Conservation (phyloP, 2,113 vertebrate genomes). For the Psettodes erumei region DNA sequence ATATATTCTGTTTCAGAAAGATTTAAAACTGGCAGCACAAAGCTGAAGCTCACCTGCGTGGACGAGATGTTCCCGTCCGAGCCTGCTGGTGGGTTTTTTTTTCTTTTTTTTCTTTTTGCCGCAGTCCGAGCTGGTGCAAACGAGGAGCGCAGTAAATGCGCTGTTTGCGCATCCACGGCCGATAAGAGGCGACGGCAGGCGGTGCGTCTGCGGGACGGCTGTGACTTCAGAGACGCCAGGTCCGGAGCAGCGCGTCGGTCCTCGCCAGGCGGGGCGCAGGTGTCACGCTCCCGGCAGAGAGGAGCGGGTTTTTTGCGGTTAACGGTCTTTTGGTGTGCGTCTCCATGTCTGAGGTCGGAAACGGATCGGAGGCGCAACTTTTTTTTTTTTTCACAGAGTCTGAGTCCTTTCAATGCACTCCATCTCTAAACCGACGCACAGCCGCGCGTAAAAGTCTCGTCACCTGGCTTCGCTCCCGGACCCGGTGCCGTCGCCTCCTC, state of each 20-base stretch:
- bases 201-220: constrained; percentile 6
- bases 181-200: neutral
- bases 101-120: neutral
- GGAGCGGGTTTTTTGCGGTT: neutral
- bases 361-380: constrained; percentile 19
- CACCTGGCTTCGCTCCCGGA: neutral
- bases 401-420: constrained; percentile 46
- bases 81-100: neutral
- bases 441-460: constrained; percentile 18
- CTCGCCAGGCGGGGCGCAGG: constrained; percentile 34
- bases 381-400: constrained; percentile 32
- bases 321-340: neutral
- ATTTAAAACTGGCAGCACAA: neutral
- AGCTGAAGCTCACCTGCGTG: constrained; percentile 52
- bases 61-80: neutral
- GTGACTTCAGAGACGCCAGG: constrained; percentile 17
- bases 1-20: neutral
- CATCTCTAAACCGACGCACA: constrained; percentile 21
- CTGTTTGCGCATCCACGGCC: constrained; percentile 1
- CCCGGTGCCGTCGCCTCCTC: neutral
- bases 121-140: constrained; percentile 44
- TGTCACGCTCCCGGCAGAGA: constrained; percentile 47
- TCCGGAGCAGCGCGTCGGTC: constrained; percentile 24
- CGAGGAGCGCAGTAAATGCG: constrained; percentile 32
- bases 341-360: constrained; percentile 32